These are phyloP conservation scores for Tyto alba DNA, from an alignment of 2,113 vertebrate genomes.

Conservation along the genomic window DNA sequence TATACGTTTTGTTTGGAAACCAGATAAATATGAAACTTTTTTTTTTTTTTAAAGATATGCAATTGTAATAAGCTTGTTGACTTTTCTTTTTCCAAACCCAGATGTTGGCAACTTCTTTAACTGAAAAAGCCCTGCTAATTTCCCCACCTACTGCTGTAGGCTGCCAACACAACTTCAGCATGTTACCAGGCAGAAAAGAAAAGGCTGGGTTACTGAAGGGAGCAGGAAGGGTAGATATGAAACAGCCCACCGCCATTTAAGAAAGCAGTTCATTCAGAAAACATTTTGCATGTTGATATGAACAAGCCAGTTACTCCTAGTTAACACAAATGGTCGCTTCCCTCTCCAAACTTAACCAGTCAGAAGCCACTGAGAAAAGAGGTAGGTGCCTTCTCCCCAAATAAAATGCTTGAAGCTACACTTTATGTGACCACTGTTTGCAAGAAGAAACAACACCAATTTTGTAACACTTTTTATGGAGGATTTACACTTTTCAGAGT, in stretches of 20 bases:
- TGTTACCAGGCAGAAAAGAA: not conserved
- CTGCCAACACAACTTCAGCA: not conserved
- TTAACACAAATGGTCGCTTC: not conserved
- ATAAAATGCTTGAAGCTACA: not conserved
- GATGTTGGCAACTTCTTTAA: not conserved
- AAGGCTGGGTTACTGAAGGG: not conserved
- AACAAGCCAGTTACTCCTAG: not conserved
- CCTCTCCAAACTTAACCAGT: not conserved
- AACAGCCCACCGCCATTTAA: not conserved
- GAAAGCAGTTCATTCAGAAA: not conserved
- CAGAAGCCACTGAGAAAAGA: not conserved
- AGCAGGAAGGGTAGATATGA: not conserved
- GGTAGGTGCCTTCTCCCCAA: not conserved
- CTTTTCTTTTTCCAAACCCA: not conserved
- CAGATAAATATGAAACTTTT: not conserved
- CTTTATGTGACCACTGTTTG: not conserved
- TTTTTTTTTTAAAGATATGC: not conserved
- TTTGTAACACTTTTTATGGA: not conserved
- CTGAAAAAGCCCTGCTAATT: not conserved
- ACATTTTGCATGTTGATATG: rapidly evolving
- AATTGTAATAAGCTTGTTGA: not conserved
- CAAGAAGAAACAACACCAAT: not conserved
- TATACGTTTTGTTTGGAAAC: not conserved
- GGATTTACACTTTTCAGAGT: not conserved
- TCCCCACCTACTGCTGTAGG: not conserved